Evolutionary conservation across 2,888 invertebrate genomes (phyloP).

Genomic region (Caenorhabditis doughertyi): DNA sequence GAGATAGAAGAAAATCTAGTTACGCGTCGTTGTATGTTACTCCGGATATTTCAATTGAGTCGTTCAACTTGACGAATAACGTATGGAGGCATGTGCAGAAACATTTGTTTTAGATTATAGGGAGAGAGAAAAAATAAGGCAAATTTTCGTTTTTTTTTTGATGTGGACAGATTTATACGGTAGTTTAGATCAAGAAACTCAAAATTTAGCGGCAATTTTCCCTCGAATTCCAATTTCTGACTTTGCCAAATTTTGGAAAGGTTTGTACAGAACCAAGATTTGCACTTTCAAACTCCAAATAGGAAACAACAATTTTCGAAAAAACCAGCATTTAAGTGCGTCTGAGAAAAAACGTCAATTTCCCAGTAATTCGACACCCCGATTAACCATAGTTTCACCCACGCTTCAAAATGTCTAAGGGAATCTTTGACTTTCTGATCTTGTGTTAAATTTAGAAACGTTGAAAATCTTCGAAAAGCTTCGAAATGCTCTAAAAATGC

Average conservation of each 20-base stretch:
- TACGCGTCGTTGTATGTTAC: constrained; percentile 44
- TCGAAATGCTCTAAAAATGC: no score
- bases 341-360: constrained; percentile 12
- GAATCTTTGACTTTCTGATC: no score
- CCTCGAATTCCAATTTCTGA: no score
- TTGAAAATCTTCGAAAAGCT: no score
- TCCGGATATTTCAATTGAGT: constrained; percentile 48
- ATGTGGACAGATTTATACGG: neutral
- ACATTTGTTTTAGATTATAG: constrained; percentile 44
- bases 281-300: no score
- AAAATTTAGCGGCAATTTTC: no score
- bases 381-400: constrained; percentile 8
- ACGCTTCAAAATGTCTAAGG: constrained; percentile 1
- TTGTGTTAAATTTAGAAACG: no score
- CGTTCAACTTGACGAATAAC: constrained; percentile 47
- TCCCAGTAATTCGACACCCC: constrained; percentile 18
- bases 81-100: constrained; percentile 30
- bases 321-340: neutral
- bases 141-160: neutral
- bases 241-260: no score
- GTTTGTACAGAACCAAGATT: no score
- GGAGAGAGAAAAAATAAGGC: no score
- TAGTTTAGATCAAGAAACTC: no score
- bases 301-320: no score
- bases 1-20: constrained; percentile 38